These are phyloP conservation scores for Catagonus wagneri DNA, from an alignment of 2,113 vertebrate genomes.

Conservation along the genomic window DNA sequence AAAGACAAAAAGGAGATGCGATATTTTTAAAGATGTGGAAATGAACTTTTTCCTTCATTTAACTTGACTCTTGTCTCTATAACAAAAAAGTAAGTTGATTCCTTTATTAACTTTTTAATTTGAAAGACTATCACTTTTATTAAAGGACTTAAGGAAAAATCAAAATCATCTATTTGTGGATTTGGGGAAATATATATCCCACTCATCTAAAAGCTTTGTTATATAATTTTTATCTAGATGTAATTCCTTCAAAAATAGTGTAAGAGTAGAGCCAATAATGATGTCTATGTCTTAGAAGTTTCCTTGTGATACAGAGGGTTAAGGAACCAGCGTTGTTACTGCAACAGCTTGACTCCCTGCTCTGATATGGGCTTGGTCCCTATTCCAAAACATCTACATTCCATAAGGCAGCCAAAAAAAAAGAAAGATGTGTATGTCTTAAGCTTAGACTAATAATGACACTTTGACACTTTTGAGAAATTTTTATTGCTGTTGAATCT, in stretches of 20 bases:
- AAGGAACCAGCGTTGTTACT: too few relatives aligned
- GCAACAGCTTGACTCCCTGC: too few relatives aligned
- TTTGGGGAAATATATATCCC: slow-evolving; percentile 44
- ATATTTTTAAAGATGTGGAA: slow-evolving; percentile 36
- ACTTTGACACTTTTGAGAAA: background rate
- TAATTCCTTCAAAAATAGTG: slow-evolving; percentile 49
- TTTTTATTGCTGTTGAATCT: background rate
- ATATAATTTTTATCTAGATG: slow-evolving; percentile 61
- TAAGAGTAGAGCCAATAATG: background rate
- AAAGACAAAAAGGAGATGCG: background rate
- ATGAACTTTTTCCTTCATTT: slow-evolving; percentile 9
- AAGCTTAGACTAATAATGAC: background rate
- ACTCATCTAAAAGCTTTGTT: background rate
- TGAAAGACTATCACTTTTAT: slow-evolving; percentile 61
- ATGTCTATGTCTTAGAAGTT: background rate
- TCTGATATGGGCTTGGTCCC: too few relatives aligned
- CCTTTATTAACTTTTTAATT: slow-evolving; percentile 75
- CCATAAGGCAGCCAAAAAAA: too few relatives aligned
- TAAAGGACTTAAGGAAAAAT: slow-evolving; percentile 72
- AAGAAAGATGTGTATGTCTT: background rate
- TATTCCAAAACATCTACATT: too few relatives aligned
- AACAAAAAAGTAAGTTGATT: slow-evolving; percentile 35
- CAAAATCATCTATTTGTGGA: slow-evolving; percentile 4
- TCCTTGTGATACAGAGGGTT: too few relatives aligned
- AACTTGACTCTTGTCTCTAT: slow-evolving; percentile 10